Evolutionary conservation across 2,888 invertebrate species (phyloP).

Genomic region (Scotopteryx bipunctaria): DNA sequence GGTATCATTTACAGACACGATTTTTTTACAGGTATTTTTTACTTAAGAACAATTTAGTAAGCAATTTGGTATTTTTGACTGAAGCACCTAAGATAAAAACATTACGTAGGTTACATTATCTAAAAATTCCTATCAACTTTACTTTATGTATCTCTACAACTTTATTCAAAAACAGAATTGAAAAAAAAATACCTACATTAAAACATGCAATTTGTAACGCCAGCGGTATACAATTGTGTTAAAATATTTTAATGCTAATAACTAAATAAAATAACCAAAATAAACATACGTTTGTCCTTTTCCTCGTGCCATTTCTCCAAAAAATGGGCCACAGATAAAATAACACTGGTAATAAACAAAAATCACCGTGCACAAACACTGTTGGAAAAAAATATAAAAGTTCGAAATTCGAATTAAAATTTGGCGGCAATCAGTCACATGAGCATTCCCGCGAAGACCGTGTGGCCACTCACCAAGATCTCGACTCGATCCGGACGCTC

Average conservation of each 20-base stretch:
- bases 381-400: conserved; percentile 38
- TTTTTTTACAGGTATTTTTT: no score
- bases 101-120: no score
- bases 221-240: no score
- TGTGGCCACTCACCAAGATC: conserved; percentile 77
- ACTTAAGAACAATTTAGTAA: no score
- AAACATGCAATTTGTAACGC: no score
- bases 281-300: conserved; percentile 68
- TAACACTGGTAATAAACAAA: conserved; percentile 47
- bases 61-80: no score
- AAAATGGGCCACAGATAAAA: conserved; percentile 46
- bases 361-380: conserved; percentile 57
- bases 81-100: no score
- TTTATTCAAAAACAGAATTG: no score
- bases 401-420: conserved; percentile 56
- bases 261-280: conserved; percentile 35
- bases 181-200: no score
- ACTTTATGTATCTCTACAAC: no score
- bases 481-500: conserved; percentile 71
- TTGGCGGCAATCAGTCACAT: conserved; percentile 77
- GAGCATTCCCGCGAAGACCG: conserved; percentile 77
- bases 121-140: no score
- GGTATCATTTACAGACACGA: no score
- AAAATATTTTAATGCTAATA: not conserved
- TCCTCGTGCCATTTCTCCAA: conserved; percentile 65